These are phyloP conservation scores for Labroides dimidiatus DNA, from an alignment of 2,797 vertebrate genomes.

Conservation along the genomic window DNA sequence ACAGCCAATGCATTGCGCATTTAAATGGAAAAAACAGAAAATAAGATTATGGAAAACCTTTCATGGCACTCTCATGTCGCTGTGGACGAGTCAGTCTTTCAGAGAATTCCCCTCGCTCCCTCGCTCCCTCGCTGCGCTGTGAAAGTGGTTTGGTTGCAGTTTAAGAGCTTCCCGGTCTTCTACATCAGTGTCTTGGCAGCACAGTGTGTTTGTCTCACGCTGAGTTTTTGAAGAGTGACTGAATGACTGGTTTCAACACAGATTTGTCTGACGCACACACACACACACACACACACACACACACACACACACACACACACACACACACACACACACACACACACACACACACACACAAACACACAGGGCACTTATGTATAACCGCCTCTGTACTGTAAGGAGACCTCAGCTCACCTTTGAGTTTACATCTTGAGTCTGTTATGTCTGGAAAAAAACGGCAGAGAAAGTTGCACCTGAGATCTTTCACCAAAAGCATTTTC, in stretches of 20 bases:
- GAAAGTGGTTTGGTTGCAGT: constrained; percentile 71
- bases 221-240: constrained; percentile 54
- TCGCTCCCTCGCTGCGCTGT: constrained; percentile 43
- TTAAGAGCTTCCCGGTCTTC: constrained; percentile 68
- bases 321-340: constrained; percentile 18
- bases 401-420: constrained; percentile 37
- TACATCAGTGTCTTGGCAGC: constrained; percentile 71
- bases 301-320: constrained; percentile 8
- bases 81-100: constrained; percentile 60
- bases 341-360: constrained; percentile 15
- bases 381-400: constrained; percentile 2
- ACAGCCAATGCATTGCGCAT: constrained; percentile 11
- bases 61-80: constrained; percentile 59
- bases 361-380: background rate
- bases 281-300: constrained; percentile 13
- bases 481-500: background rate
- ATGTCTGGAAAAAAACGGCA: background rate
- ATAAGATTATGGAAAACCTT: constrained; percentile 59
- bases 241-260: constrained; percentile 53
- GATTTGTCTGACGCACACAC: constrained; percentile 14
- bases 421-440: background rate
- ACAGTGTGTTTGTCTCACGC: constrained; percentile 60
- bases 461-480: background rate
- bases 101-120: constrained; percentile 70
- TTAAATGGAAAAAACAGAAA: constrained; percentile 60